Base-by-base conservation (phyloP, 2,888 invertebrate species). In the Athalia cordata region DNA sequence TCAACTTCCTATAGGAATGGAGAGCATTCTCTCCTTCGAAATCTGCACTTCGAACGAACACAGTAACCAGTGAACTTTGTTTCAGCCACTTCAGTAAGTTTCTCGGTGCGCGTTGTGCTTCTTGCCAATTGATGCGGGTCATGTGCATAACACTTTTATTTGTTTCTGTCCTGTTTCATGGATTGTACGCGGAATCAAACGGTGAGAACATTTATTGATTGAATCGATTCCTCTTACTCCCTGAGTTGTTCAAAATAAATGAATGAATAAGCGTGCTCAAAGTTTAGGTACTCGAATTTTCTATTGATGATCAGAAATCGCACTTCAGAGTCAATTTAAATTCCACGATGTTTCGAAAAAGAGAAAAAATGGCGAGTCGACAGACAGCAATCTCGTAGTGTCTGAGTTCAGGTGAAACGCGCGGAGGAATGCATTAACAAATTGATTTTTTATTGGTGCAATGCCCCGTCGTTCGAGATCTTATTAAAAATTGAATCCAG, bases 81-180 rank as follows among this genome's bases (percentile, higher is more conserved):
- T 74, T 29, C 74, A 61, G 29, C 13, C 50, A 62, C 29, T 61
- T 64, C 50, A 62, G 62, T 62, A 43, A 75, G 75, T 75, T 75
- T 64, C 50, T 75, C 47, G 43, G 62, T 45, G 49, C 75, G 50
- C 64, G 62, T 75, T 43, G 62, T 74, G 50, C 50, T 62, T 49
- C 59, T 59, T 11, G 62, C 4, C 15, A 15, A 49, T 52, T 62
- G 29, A 29, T 29, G 29, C 29, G 29, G 29, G 52, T 55, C 61
- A 75, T 75, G 75, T 75, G n/a, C 6, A 43, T 9, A 75, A 75
- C 15, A 29, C 47, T 64, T 62, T 43, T 75, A 62, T 55, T 75
- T 13, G 52, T 75, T 8, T 52, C 62, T 50, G 50, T 45, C 15
- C 29, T 75, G 5, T 62, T 62, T 62, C 62, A 50, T 11, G 75